Evolutionary conservation across 2,113 vertebrate genomes (phyloP).

Genomic region (Alouatta palliata): DNA sequence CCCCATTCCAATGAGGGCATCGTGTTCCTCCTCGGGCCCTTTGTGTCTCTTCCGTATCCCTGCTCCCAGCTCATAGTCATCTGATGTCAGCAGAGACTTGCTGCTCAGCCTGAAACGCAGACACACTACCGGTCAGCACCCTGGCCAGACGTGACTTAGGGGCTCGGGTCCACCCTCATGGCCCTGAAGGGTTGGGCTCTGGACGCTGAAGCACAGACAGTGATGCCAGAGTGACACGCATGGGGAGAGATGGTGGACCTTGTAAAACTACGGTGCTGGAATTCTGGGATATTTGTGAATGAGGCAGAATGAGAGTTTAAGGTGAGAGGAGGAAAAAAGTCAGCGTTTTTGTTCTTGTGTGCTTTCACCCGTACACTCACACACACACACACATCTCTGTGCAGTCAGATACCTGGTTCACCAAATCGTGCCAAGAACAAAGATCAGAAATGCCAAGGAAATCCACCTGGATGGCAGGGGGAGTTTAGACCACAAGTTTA

Average conservation of each 20-base stretch:
- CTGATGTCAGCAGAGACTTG: slow-evolving; percentile 90
- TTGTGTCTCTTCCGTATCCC: slow-evolving; percentile 91
- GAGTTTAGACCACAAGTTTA: neutral
- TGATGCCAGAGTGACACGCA: neutral
- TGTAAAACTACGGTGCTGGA: neutral
- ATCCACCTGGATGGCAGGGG: neutral
- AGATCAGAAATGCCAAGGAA: neutral
- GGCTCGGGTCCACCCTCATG: neutral
- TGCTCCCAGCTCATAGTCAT: slow-evolving; percentile 93
- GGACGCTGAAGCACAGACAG: neutral
- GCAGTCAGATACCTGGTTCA: neutral
- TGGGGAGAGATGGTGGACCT: neutral
- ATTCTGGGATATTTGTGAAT: neutral
- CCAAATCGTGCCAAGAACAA: neutral
- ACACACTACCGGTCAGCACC: slow-evolving; percentile 70
- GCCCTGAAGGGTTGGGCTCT: neutral
- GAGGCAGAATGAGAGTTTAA: neutral
- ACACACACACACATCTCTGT: neutral
- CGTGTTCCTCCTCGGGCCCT: slow-evolving; percentile 89
- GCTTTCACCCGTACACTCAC: neutral
- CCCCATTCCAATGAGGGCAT: slow-evolving; percentile 83
- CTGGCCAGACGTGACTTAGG: neutral
- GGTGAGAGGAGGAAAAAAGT: neutral
- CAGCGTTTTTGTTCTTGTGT: neutral
- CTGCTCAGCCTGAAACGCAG: slow-evolving; percentile 89